A percentile compares a stretch with the other conserved stretches of the same genome.
phyloP scores from a whole-genome alignment of 2,113 vertebrate genomes.

The Limanda limanda region DNA sequence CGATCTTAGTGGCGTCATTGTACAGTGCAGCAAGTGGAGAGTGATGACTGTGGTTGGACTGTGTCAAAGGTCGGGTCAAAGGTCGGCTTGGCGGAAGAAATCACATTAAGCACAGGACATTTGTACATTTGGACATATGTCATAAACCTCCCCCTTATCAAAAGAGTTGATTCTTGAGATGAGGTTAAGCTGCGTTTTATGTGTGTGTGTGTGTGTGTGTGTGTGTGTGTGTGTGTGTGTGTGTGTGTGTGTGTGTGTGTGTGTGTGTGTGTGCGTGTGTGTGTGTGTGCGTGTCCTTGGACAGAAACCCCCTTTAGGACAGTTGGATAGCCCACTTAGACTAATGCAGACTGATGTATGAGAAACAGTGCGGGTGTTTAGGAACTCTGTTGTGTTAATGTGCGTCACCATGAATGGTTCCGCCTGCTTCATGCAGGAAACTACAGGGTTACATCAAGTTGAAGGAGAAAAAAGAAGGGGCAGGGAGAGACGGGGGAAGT shows the following conservation, averaged over 20 bases:
- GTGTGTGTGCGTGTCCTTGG: neutral
- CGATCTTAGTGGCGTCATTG: neutral
- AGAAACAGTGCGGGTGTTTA: slow-evolving; percentile 24
- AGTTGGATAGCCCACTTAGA: slow-evolving; percentile 28
- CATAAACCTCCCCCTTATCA: neutral
- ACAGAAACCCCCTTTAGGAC: slow-evolving; percentile 9
- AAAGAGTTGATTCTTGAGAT: neutral
- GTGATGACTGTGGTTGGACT: neutral
- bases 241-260: no score
- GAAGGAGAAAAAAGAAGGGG: neutral
- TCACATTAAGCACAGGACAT: neutral
- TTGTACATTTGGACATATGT: neutral
- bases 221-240: neutral
- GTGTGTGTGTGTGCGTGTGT: no score
- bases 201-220: neutral
- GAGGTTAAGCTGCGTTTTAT: neutral
- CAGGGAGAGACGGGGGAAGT: slow-evolving; percentile 22
- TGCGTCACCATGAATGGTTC: slow-evolving; percentile 41
- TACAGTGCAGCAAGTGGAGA: neutral
- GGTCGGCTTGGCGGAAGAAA: neutral
- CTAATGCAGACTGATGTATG: slow-evolving; percentile 12
- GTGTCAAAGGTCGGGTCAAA: neutral
- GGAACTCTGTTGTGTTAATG: slow-evolving; percentile 21
- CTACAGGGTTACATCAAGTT: slow-evolving; percentile 31
- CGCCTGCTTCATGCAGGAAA: slow-evolving; percentile 48